Conservation (phyloP, 2,888 invertebrate genomes). For the Mamestra brassicae region DNA sequence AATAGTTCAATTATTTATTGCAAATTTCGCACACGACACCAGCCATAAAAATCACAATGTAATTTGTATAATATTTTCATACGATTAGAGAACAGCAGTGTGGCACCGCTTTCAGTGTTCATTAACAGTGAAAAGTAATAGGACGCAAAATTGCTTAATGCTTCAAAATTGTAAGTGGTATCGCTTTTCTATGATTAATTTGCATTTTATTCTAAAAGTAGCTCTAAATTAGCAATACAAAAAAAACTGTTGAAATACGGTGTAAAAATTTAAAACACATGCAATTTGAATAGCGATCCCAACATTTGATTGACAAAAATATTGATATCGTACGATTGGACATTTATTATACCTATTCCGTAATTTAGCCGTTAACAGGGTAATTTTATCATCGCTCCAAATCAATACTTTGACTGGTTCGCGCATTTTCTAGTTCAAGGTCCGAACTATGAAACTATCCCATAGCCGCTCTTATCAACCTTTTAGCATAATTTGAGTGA, state of each 20-base stretch:
- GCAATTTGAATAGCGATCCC: background rate
- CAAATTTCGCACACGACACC: constrained; percentile 86
- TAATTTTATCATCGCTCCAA: constrained; percentile 30
- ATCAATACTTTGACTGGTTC: constrained; percentile 52
- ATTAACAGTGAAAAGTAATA: constrained; percentile 69
- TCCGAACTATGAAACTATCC: constrained; percentile 38
- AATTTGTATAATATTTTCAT: constrained; percentile 83
- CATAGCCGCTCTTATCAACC: constrained; percentile 29
- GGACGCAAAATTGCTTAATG: constrained; percentile 78
- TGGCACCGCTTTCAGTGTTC: constrained; percentile 85
- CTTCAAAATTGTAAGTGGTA: constrained; percentile 83
- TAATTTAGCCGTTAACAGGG: background rate
- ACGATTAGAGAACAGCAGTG: constrained; percentile 78
- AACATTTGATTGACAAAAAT: background rate
- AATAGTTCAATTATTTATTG: constrained; percentile 82
- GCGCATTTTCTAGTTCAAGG: constrained; percentile 60
- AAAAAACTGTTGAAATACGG: background rate
- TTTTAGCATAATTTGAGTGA: constrained; percentile 41
- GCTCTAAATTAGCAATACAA: background rate
- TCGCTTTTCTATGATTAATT: constrained; percentile 48
- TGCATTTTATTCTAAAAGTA: constrained; percentile 35
- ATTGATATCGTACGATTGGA: background rate
- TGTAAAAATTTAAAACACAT: background rate
- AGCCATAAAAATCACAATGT: constrained; percentile 88
- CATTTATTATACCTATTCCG: background rate